A percentile compares a stretch with the other conserved stretches of the same genome.
Conservation (phyloP, 1,140 invertebrate species). For the Thalassaphorura encarpata region DNA sequence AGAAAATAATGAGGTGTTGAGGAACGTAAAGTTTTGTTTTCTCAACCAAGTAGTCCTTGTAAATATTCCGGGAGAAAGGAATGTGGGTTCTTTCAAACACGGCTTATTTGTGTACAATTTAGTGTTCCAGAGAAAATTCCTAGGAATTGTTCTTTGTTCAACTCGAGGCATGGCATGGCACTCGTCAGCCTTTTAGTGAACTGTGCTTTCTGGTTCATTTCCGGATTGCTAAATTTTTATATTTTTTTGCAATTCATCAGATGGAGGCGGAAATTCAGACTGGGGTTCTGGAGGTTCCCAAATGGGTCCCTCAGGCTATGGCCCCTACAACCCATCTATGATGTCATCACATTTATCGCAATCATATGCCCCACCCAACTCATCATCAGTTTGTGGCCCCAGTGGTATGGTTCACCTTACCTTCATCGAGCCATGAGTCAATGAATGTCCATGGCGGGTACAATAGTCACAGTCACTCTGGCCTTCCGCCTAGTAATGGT, state of each 20-base stretch:
- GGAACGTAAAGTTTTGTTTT: no score
- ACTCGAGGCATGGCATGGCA: neutral
- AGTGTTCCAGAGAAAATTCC: neutral
- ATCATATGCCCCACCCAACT: slow-evolving; percentile 25
- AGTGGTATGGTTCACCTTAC: slow-evolving; percentile 43
- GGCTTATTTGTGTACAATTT: no score
- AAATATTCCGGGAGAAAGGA: no score
- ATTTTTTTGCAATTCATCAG: slow-evolving; percentile 35
- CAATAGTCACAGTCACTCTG: slow-evolving; percentile 34
- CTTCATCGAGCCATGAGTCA: slow-evolving; percentile 36
- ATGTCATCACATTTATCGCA: slow-evolving; percentile 36
- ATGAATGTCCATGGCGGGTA: slow-evolving; percentile 20
- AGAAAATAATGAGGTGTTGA: no score
- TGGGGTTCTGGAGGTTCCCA: slow-evolving; percentile 39
- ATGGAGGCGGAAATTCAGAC: slow-evolving; percentile 42
- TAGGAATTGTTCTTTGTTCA: neutral
- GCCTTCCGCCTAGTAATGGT: slow-evolving; percentile 42
- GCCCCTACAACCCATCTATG: slow-evolving; percentile 35
- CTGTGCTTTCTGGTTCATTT: no score
- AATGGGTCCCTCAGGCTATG: slow-evolving; percentile 36
- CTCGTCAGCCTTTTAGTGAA: no score
- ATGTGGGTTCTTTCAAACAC: no score
- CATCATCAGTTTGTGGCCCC: slow-evolving; percentile 18
- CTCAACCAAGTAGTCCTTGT: no score
- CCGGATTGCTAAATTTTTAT: slow-evolving; percentile 10